These are phyloP conservation scores for Larimichthys crocea DNA, from an alignment of 2,113 vertebrate species.

Conservation along the genomic window DNA sequence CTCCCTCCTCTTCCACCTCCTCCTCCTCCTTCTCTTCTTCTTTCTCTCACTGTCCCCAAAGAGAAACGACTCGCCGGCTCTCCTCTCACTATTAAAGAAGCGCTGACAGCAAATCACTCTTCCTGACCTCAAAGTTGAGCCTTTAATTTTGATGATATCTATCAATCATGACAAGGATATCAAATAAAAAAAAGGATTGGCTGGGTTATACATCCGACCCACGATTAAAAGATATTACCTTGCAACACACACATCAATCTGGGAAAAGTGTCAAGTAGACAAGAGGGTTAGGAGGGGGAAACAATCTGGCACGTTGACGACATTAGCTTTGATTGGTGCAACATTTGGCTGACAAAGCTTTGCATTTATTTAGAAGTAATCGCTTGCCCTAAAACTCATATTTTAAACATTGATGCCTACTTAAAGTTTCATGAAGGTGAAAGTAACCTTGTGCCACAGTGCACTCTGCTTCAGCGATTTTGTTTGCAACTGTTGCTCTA, in stretches of 20 bases:
- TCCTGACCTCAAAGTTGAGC: conserved; percentile 83
- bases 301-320: conserved; percentile 56
- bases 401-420: conserved; percentile 77
- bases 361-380: conserved; percentile 69
- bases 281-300: conserved; percentile 43
- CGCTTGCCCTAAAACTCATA: conserved; percentile 57
- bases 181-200: conserved; percentile 67
- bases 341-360: conserved; percentile 66
- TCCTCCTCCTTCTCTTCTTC: conserved; percentile 30
- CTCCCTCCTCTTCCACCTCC: background rate
- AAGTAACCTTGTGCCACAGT: conserved; percentile 65
- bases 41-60: conserved; percentile 70
- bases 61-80: conserved; percentile 74
- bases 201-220: conserved; percentile 74
- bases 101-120: conserved; percentile 82
- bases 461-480: conserved; percentile 36
- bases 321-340: conserved; percentile 67
- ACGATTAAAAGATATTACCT: conserved; percentile 81
- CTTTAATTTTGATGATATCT: conserved; percentile 83
- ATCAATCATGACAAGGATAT: conserved; percentile 82
- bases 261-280: conserved; percentile 61
- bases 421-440: conserved; percentile 83
- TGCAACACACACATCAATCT: conserved; percentile 77
- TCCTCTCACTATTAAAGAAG: conserved; percentile 78
- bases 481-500: conserved; percentile 45